Percentiles rank a stretch among this genome's conserved stretches.
Evolutionary conservation across 2,888 invertebrate genomes (phyloP).

Genomic region (Macrophya annulata): DNA sequence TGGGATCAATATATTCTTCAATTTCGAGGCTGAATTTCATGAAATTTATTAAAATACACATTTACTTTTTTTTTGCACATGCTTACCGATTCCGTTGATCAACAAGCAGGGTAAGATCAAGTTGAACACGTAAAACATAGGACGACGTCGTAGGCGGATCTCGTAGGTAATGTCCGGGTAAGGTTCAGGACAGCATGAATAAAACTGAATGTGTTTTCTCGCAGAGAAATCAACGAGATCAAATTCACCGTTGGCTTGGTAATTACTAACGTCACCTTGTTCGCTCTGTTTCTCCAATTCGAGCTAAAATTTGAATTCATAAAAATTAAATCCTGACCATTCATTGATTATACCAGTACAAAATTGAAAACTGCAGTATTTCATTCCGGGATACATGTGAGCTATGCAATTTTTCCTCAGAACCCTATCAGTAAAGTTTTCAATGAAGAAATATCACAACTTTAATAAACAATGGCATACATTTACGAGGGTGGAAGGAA

Average conservation of each 20-base stretch:
- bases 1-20: background rate
- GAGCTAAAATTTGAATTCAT: slow-evolving; percentile 80
- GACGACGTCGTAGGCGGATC: slow-evolving; percentile 88
- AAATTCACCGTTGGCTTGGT: slow-evolving; percentile 96
- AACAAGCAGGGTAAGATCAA: slow-evolving; percentile 92
- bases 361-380: background rate
- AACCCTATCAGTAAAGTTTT: background rate
- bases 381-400: background rate
- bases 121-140: slow-evolving; percentile 93
- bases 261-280: slow-evolving; percentile 92
- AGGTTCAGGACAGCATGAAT: slow-evolving; percentile 91
- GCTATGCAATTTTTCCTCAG: background rate
- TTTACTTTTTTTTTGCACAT: background rate
- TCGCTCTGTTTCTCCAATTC: slow-evolving; percentile 89
- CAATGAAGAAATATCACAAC: background rate
- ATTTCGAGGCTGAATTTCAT: background rate
- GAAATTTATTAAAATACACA: background rate
- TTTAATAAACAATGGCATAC: background rate
- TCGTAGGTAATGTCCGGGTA: slow-evolving; percentile 93
- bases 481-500: slow-evolving; percentile 3
- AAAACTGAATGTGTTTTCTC: slow-evolving; percentile 87
- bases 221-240: slow-evolving; percentile 90
- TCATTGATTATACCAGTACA: background rate
- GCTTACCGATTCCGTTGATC: slow-evolving; percentile 91
- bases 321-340: background rate